Percentiles rank a stretch among this genome's conserved stretches.
Conservation (phyloP, 2,888 invertebrate species). For the Epistrophe eligans region DNA sequence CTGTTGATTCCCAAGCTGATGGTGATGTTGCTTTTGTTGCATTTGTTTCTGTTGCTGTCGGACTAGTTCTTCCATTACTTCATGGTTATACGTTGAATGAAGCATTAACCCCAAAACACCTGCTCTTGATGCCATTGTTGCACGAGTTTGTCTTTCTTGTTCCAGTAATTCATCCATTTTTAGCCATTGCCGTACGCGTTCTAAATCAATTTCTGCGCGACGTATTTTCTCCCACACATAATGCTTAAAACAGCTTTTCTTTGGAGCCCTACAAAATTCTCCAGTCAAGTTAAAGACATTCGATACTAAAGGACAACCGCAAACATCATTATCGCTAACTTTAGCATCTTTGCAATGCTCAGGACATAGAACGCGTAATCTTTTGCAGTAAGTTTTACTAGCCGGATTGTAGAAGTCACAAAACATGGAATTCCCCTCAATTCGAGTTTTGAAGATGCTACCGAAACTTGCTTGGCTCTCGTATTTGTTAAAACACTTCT, state of each 20-base stretch:
- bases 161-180: conserved; percentile 97
- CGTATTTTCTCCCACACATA: conserved; percentile 98
- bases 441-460: conserved; percentile 95
- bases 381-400: conserved; percentile 97
- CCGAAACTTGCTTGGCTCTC: conserved; percentile 99
- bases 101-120: conserved; percentile 97
- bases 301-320: conserved; percentile 95
- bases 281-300: conserved; percentile 93
- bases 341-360: conserved; percentile 98
- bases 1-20: conserved; percentile 61
- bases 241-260: conserved; percentile 95
- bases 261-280: conserved; percentile 93
- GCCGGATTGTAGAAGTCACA: conserved; percentile 97
- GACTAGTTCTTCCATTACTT: conserved; percentile 90
- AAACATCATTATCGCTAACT: conserved; percentile 93
- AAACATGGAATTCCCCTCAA: conserved; percentile 98
- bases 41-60: conserved; percentile 82
- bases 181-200: conserved; percentile 95
- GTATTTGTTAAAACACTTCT: conserved; percentile 98
- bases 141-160: conserved; percentile 94
- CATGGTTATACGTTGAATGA: conserved; percentile 98
- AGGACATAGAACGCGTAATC: conserved; percentile 97
- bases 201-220: conserved; percentile 97
- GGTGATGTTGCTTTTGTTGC: conserved; percentile 77
- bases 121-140: conserved; percentile 90